Conservation (phyloP, 2,113 vertebrate genomes). For the Semnornis frantzii region DNA sequence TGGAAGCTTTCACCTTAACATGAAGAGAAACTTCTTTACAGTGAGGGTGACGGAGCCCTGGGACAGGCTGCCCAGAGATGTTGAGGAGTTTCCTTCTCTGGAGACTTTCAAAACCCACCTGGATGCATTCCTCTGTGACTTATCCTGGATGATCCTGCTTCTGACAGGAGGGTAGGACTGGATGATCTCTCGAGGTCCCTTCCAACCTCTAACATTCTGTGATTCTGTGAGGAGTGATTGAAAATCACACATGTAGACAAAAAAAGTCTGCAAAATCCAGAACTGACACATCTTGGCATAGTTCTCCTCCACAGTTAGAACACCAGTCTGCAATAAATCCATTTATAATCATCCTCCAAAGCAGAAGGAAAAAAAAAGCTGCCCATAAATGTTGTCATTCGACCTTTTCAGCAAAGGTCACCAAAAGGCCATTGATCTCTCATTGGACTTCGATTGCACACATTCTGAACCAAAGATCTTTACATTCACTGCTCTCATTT, state of each 20-base stretch:
- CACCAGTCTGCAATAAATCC: not conserved
- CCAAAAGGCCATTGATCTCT: slow-evolving; percentile 49
- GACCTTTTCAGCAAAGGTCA: slow-evolving; percentile 58
- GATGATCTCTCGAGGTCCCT: no score
- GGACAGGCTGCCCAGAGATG: no score
- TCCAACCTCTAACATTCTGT: no score
- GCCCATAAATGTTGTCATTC: slow-evolving; percentile 20
- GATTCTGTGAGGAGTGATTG: not conserved
- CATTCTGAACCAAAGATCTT: slow-evolving; percentile 34
- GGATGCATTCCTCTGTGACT: no score
- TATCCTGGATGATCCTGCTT: no score
- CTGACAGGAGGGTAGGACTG: no score
- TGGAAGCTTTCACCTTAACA: no score
- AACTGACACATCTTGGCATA: not conserved
- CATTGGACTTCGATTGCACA: slow-evolving; percentile 53
- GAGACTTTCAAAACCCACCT: no score
- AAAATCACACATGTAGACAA: not conserved
- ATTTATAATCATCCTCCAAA: slow-evolving; percentile 16
- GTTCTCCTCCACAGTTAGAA: not conserved
- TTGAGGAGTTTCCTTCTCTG: no score
- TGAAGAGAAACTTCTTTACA: no score
- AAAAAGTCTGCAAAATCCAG: not conserved
- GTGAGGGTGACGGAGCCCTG: no score
- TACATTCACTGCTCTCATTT: slow-evolving; percentile 35
- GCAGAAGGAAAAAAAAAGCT: slow-evolving; percentile 4